phyloP scores from a whole-genome alignment of 2,888 invertebrate species.

The Fragum whitleyi region DNA sequence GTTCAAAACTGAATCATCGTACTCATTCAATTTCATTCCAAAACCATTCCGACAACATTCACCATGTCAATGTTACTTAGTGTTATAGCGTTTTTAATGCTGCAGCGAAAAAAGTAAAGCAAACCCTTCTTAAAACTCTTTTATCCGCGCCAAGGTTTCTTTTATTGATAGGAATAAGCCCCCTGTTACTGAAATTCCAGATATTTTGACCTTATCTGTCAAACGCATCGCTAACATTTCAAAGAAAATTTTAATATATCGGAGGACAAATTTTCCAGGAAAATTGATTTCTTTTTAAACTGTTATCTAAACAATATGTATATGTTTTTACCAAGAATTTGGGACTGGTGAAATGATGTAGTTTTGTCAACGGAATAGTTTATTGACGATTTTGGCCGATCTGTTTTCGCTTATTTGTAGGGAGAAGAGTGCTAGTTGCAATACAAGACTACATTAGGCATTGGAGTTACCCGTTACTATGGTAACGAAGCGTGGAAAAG shows the following conservation, averaged over 20 bases:
- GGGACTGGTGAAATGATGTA: neutral
- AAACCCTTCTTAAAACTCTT: too few relatives aligned
- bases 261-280: neutral
- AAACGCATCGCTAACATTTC: neutral
- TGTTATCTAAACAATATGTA: neutral
- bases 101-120: too few relatives aligned
- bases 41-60: too few relatives aligned
- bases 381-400: neutral
- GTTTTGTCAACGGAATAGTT: neutral
- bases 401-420: neutral
- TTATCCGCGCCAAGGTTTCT: neutral
- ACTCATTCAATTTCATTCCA: too few relatives aligned
- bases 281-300: neutral
- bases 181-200: conserved; percentile 2
- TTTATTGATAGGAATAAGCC: conserved; percentile 2
- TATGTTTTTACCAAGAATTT: neutral
- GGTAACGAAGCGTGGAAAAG: conserved; percentile 23
- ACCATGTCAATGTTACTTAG: too few relatives aligned
- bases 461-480: conserved; percentile 15
- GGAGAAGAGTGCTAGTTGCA: conserved; percentile 9
- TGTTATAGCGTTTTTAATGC: too few relatives aligned
- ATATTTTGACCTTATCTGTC: conserved; percentile 8
- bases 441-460: conserved; percentile 19
- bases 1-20: too few relatives aligned
- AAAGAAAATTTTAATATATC: neutral